Conservation (phyloP, 1,140 invertebrate species). For the Aricia agestis region DNA sequence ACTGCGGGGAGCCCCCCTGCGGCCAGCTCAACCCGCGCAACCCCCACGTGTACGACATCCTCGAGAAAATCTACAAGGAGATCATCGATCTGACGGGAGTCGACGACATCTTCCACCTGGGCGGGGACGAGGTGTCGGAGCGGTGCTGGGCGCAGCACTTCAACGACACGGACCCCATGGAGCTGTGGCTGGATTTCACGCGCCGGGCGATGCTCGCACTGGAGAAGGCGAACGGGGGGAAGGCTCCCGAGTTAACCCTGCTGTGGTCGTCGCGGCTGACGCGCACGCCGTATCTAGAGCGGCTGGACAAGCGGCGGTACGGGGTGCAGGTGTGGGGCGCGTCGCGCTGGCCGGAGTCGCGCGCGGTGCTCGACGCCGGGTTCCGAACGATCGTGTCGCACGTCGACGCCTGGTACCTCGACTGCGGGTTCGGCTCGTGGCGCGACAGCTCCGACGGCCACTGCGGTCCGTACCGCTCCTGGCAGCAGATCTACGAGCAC, state of each 20-base stretch:
- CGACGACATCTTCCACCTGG: conserved; percentile 86
- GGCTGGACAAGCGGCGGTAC: conserved; percentile 74
- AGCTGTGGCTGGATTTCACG: conserved; percentile 87
- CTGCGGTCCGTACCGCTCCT: conserved; percentile 87
- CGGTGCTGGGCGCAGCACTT: conserved; percentile 84
- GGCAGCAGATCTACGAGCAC: conserved; percentile 90
- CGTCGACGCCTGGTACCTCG: conserved; percentile 90
- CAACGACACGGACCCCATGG: conserved; percentile 84
- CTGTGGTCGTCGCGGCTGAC: conserved; percentile 89
- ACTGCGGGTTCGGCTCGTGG: conserved; percentile 90
- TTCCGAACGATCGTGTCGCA: conserved; percentile 88
- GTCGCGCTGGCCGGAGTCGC: conserved; percentile 85
- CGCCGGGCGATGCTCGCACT: conserved; percentile 78
- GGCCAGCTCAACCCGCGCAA: conserved; percentile 90
- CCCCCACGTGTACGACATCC: conserved; percentile 82
- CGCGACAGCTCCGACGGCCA: conserved; percentile 81
- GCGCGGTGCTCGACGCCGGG: conserved; percentile 83
- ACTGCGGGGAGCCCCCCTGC: conserved; percentile 89
- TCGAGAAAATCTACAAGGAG: conserved; percentile 82
- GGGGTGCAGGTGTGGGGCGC: conserved; percentile 86
- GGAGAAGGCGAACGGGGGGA: conserved; percentile 80
- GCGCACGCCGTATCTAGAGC: conserved; percentile 82
- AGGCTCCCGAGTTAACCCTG: conserved; percentile 79
- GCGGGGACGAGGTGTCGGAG: conserved; percentile 86
- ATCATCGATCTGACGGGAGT: conserved; percentile 80